Conservation (phyloP, 2,113 vertebrate species). For the Dryoscopus gambensis region DNA sequence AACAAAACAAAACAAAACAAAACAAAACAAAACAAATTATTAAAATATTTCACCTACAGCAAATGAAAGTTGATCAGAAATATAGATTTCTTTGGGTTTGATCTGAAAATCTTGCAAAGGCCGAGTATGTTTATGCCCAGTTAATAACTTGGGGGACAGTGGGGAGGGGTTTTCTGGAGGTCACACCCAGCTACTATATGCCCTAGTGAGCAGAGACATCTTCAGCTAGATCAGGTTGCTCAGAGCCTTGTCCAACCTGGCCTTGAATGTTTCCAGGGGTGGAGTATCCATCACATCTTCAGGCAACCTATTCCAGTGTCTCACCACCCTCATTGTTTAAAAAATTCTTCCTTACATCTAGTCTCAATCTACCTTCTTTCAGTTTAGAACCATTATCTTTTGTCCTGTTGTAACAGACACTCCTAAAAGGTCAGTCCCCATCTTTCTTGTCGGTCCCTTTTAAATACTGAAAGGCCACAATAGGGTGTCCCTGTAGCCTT, state of each 20-base stretch:
- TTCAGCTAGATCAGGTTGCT: neutral
- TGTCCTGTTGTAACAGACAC: neutral
- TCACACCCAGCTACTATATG: neutral
- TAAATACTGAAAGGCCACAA: neutral
- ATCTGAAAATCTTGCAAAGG: neutral
- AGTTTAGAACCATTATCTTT: neutral
- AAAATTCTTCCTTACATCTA: neutral
- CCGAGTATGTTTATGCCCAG: neutral
- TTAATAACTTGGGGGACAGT: neutral
- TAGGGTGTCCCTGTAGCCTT: neutral
- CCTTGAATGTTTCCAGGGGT: neutral
- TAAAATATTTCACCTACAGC: neutral
- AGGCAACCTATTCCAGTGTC: neutral
- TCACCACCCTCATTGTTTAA: neutral
- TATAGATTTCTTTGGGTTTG: neutral
- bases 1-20: fast-evolving
- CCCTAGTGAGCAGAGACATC: neutral
- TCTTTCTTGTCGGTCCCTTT: neutral
- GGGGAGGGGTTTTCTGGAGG: neutral
- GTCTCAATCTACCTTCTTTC: neutral
- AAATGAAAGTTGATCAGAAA: neutral
- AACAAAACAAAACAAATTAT: neutral
- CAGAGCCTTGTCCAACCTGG: neutral
- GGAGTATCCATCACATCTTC: neutral
- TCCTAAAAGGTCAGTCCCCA: neutral